phyloP scores from a whole-genome alignment of 2,797 vertebrate genomes.

The Lepilemur septentrionalis region DNA sequence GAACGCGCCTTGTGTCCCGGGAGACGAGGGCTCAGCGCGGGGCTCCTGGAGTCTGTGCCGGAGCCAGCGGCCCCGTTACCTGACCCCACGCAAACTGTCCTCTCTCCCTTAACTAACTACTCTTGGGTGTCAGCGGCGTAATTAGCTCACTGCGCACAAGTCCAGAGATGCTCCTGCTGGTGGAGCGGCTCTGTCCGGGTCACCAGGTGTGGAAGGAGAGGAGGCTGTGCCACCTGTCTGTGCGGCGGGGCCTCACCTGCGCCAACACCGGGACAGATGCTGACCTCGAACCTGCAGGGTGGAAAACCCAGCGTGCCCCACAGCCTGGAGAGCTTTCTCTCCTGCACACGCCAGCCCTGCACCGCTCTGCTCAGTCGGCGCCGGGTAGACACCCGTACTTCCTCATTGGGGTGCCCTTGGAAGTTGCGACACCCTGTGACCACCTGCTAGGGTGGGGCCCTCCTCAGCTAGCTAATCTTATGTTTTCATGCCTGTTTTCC shows the following conservation, averaged over 20 bases:
- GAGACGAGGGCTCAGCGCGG: fast-evolving
- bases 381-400: fast-evolving
- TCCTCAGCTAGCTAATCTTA: not conserved
- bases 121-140: fast-evolving
- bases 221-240: fast-evolving
- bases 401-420: fast-evolving
- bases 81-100: fast-evolving
- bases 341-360: fast-evolving
- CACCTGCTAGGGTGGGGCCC: not conserved
- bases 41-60: not conserved
- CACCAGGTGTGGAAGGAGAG: not conserved
- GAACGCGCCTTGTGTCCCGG: not conserved
- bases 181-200: not conserved
- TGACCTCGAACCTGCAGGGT: not conserved
- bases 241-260: fast-evolving
- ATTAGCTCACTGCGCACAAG: not conserved
- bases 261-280: fast-evolving
- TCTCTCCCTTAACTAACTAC: fast-evolving
- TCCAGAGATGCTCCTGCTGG: fast-evolving
- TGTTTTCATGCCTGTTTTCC: not conserved
- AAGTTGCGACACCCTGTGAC: too few relatives aligned
- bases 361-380: not conserved
- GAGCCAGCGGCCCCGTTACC: not conserved
- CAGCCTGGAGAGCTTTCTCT: not conserved
- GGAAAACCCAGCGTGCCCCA: not conserved